phyloP scores from a whole-genome alignment of 2,888 invertebrate genomes.

The Epirrita christyi region DNA sequence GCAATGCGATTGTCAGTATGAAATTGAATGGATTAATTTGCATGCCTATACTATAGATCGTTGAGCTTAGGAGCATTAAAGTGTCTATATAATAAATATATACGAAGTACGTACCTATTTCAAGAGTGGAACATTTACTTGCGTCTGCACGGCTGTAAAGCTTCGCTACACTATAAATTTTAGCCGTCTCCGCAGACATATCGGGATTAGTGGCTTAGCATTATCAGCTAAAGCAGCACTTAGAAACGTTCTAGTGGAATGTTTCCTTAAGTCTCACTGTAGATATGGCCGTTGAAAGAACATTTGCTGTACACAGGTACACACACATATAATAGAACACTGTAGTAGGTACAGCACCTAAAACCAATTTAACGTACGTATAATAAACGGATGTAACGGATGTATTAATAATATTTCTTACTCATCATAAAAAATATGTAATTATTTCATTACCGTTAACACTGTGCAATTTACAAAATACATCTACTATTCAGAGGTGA shows the following conservation, averaged over 20 bases:
- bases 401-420: too few species aligned
- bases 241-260: slow-evolving; percentile 25
- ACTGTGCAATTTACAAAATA: too few species aligned
- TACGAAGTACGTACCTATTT: slow-evolving; percentile 17
- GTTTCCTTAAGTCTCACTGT: slow-evolving; percentile 11
- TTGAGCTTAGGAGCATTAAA: slow-evolving; percentile 12
- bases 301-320: not conserved
- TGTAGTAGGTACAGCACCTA: too few species aligned
- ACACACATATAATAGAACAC: not conserved
- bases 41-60: too few species aligned
- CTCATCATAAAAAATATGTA: too few species aligned
- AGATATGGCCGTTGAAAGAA: slow-evolving; percentile 2
- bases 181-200: slow-evolving; percentile 31
- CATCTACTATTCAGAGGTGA: too few species aligned
- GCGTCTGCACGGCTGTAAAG: slow-evolving; percentile 30
- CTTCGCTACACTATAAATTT: slow-evolving; percentile 32
- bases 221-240: slow-evolving; percentile 30
- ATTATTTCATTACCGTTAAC: too few species aligned
- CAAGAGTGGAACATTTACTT: slow-evolving; percentile 29
- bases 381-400: too few species aligned
- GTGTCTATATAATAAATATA: slow-evolving; percentile 8
- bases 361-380: too few species aligned
- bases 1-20: too few species aligned
- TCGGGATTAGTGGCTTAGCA: slow-evolving; percentile 31
- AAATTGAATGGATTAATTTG: too few species aligned